Percentiles rank a stretch among this genome's conserved stretches.
Conservation (phyloP, 2,888 invertebrate species). For the Cyrtodaria siliqua region DNA sequence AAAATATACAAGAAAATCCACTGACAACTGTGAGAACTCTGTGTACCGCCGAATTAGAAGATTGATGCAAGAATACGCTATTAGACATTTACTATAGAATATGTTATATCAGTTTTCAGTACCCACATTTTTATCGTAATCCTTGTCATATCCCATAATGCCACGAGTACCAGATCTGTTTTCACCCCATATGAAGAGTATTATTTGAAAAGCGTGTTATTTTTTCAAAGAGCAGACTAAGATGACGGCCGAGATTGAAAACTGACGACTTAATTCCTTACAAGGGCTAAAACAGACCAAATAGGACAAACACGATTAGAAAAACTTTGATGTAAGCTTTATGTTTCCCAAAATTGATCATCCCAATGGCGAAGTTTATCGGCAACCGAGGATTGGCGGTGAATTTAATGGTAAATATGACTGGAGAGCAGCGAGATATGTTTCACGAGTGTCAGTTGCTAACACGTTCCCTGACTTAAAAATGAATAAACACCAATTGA, state of each 20-base stretch:
- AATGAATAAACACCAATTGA: slow-evolving; percentile 62
- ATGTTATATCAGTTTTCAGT: no score
- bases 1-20: no score
- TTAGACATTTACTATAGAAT: no score
- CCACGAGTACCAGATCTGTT: neutral
- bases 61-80: no score
- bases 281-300: slow-evolving; percentile 55
- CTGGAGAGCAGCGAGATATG: slow-evolving; percentile 46
- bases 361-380: slow-evolving; percentile 56
- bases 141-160: no score
- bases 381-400: slow-evolving; percentile 45
- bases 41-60: no score
- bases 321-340: slow-evolving; percentile 58
- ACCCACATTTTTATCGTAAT: no score
- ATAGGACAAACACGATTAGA: slow-evolving; percentile 62
- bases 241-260: slow-evolving; percentile 39
- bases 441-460: slow-evolving; percentile 35
- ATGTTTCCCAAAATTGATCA: slow-evolving; percentile 59
- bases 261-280: slow-evolving; percentile 60
- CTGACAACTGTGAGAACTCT: no score
- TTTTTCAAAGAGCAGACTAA: slow-evolving; percentile 32
- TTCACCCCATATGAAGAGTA: slow-evolving; percentile 22
- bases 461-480: slow-evolving; percentile 59
- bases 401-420: slow-evolving; percentile 56
- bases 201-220: slow-evolving; percentile 47